phyloP scores from a whole-genome alignment of 2,888 invertebrate genomes.

The Nezara viridula region DNA sequence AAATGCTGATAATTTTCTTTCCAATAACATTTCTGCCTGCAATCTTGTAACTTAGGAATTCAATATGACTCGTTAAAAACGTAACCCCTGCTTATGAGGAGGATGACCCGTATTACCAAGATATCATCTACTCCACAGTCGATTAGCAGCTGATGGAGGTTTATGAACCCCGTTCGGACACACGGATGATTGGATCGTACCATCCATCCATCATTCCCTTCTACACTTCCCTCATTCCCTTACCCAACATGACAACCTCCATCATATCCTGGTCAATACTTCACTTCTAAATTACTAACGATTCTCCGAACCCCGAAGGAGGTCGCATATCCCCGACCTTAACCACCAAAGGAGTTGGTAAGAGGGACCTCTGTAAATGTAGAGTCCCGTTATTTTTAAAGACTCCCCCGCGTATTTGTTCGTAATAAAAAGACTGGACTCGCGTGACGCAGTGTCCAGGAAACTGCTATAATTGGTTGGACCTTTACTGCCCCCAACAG shows the following conservation, averaged over 20 bases:
- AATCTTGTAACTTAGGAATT: too few relatives aligned
- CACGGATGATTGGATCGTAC: background rate
- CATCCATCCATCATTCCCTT: background rate
- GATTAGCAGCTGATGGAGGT: conserved; percentile 20
- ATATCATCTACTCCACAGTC: conserved; percentile 8
- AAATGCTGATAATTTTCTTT: too few relatives aligned
- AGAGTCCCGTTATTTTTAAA: background rate
- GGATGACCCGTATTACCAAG: conserved; percentile 3
- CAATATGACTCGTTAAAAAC: background rate
- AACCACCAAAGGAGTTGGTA: background rate
- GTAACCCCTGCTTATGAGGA: background rate
- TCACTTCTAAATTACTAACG: background rate
- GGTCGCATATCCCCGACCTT: background rate
- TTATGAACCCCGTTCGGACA: conserved; percentile 1
- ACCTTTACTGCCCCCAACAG: conserved; percentile 4
- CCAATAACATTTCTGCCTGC: too few relatives aligned
- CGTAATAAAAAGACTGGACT: conserved; percentile 20
- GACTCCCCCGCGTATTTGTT: background rate
- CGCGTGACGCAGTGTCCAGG: conserved; percentile 44
- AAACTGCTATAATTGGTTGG: conserved; percentile 27
- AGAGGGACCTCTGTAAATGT: background rate
- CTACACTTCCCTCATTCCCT: background rate
- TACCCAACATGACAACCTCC: background rate
- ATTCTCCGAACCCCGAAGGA: background rate
- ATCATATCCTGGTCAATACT: background rate